These are phyloP conservation scores for Speoplatyrhinus poulsoni DNA, from an alignment of 2,113 vertebrate genomes.

Conservation along the genomic window DNA sequence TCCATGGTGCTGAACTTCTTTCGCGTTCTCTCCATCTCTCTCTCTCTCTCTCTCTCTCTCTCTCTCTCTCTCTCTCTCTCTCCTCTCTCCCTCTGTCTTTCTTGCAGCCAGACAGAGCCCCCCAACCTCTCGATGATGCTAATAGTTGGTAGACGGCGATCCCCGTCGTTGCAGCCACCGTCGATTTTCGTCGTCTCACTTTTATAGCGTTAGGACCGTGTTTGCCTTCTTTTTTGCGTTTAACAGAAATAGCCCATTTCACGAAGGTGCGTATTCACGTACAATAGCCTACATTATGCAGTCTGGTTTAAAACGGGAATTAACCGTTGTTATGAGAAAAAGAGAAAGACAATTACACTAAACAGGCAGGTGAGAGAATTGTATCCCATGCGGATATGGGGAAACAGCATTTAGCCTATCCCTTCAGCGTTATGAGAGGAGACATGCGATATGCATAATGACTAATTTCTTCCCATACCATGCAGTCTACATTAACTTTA, in stretches of 20 bases:
- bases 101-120: constrained; percentile 47
- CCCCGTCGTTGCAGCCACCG: not conserved
- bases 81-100: not conserved
- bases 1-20: constrained; percentile 65
- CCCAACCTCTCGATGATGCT: constrained; percentile 45
- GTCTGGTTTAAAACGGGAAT: too few species aligned
- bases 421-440: not conserved
- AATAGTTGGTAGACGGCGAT: constrained; percentile 13
- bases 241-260: too few species aligned
- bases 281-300: too few species aligned
- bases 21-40: not conserved
- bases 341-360: too few species aligned
- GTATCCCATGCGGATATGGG: too few species aligned
- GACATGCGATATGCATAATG: not conserved
- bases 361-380: too few species aligned
- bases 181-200: too few species aligned
- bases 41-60: constrained; percentile 1
- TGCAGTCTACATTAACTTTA: constrained; percentile 10
- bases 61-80: not conserved
- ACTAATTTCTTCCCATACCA: constrained; percentile 24
- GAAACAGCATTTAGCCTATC: not conserved
- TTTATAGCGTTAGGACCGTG: too few species aligned
- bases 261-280: too few species aligned
- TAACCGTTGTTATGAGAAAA: too few species aligned
- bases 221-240: too few species aligned